Conservation (phyloP, 2,888 invertebrate species). For the Ormyrus pomaceus region DNA sequence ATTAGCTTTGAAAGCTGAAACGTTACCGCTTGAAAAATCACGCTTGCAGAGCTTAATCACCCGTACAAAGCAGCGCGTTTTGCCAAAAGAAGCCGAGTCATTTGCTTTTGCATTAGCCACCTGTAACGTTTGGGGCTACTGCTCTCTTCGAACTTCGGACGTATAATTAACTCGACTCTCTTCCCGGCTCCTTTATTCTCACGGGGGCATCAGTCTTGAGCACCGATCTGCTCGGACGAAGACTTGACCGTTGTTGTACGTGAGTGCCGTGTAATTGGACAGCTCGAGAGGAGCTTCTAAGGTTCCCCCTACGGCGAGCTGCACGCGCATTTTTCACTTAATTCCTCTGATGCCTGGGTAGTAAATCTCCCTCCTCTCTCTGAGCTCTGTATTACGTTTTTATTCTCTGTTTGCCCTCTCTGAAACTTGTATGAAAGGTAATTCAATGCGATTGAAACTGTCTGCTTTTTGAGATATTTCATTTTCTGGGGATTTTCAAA, state of each 20-base stretch:
- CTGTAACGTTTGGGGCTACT: not conserved
- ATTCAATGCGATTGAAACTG: slow-evolving; percentile 8
- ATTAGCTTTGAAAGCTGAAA: too few relatives aligned
- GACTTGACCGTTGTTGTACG: slow-evolving; percentile 32
- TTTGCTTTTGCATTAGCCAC: not conserved
- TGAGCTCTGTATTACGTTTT: too few relatives aligned
- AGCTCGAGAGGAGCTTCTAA: slow-evolving; percentile 11
- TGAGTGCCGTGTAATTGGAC: slow-evolving; percentile 45
- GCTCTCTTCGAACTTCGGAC: slow-evolving; percentile 10
- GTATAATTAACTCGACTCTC: slow-evolving; percentile 32
- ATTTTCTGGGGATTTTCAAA: not conserved
- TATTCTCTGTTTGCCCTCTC: too few relatives aligned
- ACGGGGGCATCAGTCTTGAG: slow-evolving; percentile 22
- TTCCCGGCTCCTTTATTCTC: slow-evolving; percentile 32
- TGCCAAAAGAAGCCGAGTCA: not conserved
- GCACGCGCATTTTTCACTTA: slow-evolving; percentile 31
- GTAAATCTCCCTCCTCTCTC: slow-evolving; percentile 10
- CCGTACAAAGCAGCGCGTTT: too few relatives aligned
- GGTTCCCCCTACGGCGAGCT: not conserved
- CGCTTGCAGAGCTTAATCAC: too few relatives aligned
- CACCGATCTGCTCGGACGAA: not conserved
- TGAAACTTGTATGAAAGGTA: not conserved
- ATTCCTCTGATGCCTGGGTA: slow-evolving; percentile 3
- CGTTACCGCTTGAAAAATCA: too few relatives aligned
- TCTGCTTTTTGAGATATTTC: not conserved